phyloP scores from a whole-genome alignment of 2,113 vertebrate species.

The Oryzias woworae region DNA sequence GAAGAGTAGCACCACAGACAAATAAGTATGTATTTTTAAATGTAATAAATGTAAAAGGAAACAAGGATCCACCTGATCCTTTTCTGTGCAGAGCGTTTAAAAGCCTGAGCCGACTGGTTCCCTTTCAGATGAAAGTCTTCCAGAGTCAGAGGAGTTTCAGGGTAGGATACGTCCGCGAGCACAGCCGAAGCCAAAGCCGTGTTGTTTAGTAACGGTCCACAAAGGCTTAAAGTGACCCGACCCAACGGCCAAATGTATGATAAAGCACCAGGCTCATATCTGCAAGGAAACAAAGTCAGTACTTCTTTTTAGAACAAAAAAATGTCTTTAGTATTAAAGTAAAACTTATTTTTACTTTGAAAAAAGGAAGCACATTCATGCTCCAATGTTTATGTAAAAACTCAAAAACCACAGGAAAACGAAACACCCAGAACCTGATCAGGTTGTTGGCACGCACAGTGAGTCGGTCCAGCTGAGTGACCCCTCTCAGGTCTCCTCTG shows the following conservation, averaged over 20 bases:
- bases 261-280: slow-evolving; percentile 49
- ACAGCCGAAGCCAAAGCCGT: slow-evolving; percentile 5
- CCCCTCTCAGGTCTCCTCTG: slow-evolving; percentile 43
- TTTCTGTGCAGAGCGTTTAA: slow-evolving; percentile 2
- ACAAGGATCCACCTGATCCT: slow-evolving; percentile 41
- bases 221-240: slow-evolving; percentile 41
- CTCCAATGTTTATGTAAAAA: neutral
- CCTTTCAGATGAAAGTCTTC: slow-evolving; percentile 35
- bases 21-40: neutral
- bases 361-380: too few relatives aligned
- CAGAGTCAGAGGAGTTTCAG: slow-evolving; percentile 38
- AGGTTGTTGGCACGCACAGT: slow-evolving; percentile 52
- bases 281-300: slow-evolving; percentile 7
- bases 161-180: slow-evolving; percentile 45
- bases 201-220: slow-evolving; percentile 21
- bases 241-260: slow-evolving; percentile 51
- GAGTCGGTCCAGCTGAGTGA: slow-evolving; percentile 55
- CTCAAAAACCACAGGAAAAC: neutral
- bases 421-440: slow-evolving; percentile 10
- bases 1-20: neutral
- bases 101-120: slow-evolving; percentile 16
- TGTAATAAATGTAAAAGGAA: neutral
- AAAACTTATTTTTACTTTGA: too few relatives aligned
- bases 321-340: too few relatives aligned
- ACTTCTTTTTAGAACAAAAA: too few relatives aligned